Evolutionary conservation across 1,140 invertebrate species (phyloP), one percentile per base, ranked within the genome.

Genomic region (Drosophila guanche): DNA sequence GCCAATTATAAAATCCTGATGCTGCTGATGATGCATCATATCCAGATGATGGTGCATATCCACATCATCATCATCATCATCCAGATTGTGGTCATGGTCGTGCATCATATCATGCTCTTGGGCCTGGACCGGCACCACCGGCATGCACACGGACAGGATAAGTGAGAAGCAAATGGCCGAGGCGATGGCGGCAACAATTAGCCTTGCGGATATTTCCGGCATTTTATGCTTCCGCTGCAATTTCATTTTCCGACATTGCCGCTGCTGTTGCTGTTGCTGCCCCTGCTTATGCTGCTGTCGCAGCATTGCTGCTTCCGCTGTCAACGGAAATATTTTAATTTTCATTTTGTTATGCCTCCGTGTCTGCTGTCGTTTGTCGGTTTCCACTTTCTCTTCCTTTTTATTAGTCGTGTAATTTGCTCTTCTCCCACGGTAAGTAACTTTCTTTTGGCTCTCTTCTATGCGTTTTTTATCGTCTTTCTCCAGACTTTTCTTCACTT

Each of bases 171-270:
- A 65, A 20, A 81, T 62, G 55, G 79, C 71, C 60, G 88, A 54
- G 53, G 51, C 58, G 23, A 55, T 6, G 45, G 83, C 68, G 75
- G 71, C 89, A 71, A 77, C 89, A 90, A 90, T 90, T 90, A 90
- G 89, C 80, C 79, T 85, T 72, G 84, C 83, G 76, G 80, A 89
- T 89, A 90, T 86, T 90, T 90, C 89, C 89, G 89, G 80, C 85
- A 86, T 72, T 90, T 89, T 73, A 73, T 80, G 78, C 74, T 86
- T 89, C 78, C 89, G 89, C 57, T 86, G 85, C 78, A 77, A 60
- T 88, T 86, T 84, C 70, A 74, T 76, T 69, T 42, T 69, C 53
- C 42, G 58, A 41, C 59, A 43, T 42, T 46, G 70, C 22, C 55
- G 61, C 50, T 65, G 70, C 65, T 47, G 7, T 8, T 37, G 33